These are phyloP conservation scores for Biston stratarius DNA, from an alignment of 2,888 invertebrate genomes.

Conservation along the genomic window DNA sequence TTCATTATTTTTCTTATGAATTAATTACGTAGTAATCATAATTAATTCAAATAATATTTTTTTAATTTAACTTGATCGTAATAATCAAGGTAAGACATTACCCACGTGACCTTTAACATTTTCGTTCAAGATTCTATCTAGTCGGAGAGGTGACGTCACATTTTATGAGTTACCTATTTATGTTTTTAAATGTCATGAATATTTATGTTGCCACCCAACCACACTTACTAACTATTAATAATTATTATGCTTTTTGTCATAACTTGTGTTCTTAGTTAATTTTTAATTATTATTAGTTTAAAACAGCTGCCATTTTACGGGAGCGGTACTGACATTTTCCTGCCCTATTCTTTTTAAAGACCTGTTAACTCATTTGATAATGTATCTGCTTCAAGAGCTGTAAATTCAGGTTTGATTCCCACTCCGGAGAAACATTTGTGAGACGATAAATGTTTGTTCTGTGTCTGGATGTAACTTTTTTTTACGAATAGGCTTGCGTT, in stretches of 20 bases:
- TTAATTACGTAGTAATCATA: not conserved
- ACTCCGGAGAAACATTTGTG: no score
- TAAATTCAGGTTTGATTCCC: no score
- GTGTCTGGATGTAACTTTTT: no score
- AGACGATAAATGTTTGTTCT: no score
- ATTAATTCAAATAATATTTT: not conserved
- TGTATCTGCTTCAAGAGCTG: no score
- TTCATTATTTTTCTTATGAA: no score
- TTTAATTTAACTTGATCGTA: not conserved
- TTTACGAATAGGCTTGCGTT: no score
- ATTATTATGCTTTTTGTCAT: not conserved
- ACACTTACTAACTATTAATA: not conserved
- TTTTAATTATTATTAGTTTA: no score
- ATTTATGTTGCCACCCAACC: slow-evolving; percentile 9
- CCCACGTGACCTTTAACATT: slow-evolving; percentile 7
- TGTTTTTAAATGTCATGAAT: slow-evolving; percentile 15
- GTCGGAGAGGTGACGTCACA: slow-evolving; percentile 14
- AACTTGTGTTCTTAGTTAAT: not conserved
- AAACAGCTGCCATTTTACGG: no score
- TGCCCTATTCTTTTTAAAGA: no score
- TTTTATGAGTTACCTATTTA: slow-evolving; percentile 5
- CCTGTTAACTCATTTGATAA: no score
- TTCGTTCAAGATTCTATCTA: not conserved
- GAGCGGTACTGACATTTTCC: no score
- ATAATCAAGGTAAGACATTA: slow-evolving; percentile 8